Percentiles rank a stretch among this genome's conserved stretches.
phyloP scores from a whole-genome alignment of 1,140 invertebrate genomes.

The Lysiphlebus fabarum region DNA sequence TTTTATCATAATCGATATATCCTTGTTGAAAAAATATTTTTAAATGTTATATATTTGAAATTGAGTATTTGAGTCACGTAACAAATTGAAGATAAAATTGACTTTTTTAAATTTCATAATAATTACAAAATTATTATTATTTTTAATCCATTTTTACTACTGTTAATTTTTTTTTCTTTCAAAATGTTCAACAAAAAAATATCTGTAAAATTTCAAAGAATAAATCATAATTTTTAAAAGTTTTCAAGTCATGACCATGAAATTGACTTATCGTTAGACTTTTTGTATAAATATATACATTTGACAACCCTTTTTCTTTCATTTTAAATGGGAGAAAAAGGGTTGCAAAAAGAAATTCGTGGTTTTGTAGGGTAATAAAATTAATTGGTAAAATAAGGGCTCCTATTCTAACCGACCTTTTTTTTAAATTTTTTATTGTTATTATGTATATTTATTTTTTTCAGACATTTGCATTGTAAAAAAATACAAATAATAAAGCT shows the following conservation, averaged over 20 bases:
- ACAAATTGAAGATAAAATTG: constrained; percentile 20
- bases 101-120: constrained; percentile 3
- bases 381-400: constrained; percentile 41
- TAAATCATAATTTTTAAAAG: background rate
- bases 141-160: background rate
- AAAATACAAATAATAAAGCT: constrained; percentile 29
- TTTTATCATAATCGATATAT: constrained; percentile 16
- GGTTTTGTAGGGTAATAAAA: constrained; percentile 39
- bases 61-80: constrained; percentile 25
- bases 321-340: background rate
- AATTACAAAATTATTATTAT: constrained; percentile 10
- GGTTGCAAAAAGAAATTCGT: constrained; percentile 6
- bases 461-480: constrained; percentile 43
- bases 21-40: constrained; percentile 10
- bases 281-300: constrained; percentile 21
- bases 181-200: background rate
- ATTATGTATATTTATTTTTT: constrained; percentile 8
- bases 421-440: background rate
- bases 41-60: constrained; percentile 16
- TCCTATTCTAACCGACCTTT: constrained; percentile 31
- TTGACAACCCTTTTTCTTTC: constrained; percentile 25
- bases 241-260: constrained; percentile 13
- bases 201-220: constrained; percentile 16
- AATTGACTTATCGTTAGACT: constrained; percentile 23
- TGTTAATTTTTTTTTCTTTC: constrained; percentile 3